Percentiles rank a stretch among this genome's conserved stretches.
phyloP scores from a whole-genome alignment of 2,797 vertebrate species.

The Fistularia tabacaria region DNA sequence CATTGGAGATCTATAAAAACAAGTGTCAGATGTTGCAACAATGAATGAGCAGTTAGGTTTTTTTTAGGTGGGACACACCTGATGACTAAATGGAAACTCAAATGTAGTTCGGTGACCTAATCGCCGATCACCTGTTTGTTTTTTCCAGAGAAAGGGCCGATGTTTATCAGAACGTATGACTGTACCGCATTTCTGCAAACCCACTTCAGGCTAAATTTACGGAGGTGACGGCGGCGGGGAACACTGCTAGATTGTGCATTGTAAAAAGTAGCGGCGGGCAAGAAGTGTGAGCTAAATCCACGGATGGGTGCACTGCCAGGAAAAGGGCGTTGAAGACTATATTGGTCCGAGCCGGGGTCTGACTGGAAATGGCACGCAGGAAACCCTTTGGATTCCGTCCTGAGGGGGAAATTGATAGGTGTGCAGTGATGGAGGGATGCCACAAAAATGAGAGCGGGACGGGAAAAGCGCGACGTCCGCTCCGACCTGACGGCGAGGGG shows the following conservation, averaged over 20 bases:
- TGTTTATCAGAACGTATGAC: too few species aligned
- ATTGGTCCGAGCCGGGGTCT: slow-evolving; percentile 69
- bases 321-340: slow-evolving; percentile 73
- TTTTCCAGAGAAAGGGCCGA: too few species aligned
- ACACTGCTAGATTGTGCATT: too few species aligned
- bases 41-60: too few species aligned
- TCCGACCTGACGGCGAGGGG: slow-evolving; percentile 6
- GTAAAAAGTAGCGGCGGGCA: slow-evolving; percentile 4
- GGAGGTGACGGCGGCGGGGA: too few species aligned
- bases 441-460: slow-evolving; percentile 56
- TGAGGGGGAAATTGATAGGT: slow-evolving; percentile 74
- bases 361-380: slow-evolving; percentile 74
- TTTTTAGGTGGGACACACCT: too few species aligned
- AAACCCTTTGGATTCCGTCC: slow-evolving; percentile 67
- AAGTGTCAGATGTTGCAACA: too few species aligned
- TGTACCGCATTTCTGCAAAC: background rate
- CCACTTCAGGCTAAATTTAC: background rate
- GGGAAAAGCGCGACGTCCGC: too few species aligned
- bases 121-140: too few species aligned
- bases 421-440: slow-evolving; percentile 65
- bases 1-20: too few species aligned
- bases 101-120: too few species aligned
- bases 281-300: slow-evolving; percentile 62
- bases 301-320: slow-evolving; percentile 73
- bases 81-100: too few species aligned